Evolutionary conservation across 1,140 invertebrate genomes (phyloP), one percentile per base, ranked within the genome.

Genomic region (Batillaria attramentaria): DNA sequence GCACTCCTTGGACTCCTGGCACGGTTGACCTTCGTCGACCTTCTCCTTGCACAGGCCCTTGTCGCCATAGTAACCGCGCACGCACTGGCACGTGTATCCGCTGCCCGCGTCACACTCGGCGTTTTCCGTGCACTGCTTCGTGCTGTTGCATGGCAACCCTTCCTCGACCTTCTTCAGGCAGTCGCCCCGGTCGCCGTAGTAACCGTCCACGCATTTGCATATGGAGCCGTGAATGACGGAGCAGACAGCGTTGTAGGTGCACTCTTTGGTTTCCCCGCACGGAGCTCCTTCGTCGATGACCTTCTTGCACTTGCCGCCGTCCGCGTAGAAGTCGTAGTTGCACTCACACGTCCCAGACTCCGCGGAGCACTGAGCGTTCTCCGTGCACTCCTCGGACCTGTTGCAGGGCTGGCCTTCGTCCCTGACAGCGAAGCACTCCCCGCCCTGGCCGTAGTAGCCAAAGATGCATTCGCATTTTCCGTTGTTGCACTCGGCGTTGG

Each of bases 171-270:
- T 72, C 31, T 65, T 41, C 74, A 77, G 77, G 46, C 79, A 80
- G 75, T 73, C 70, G 1, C 79, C 79, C 16, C 50, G n/a, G 43
- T 80, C 65, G 33, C 37, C 50, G 42, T 77, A 80, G 74, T 72
- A 77, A 3, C 79, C 79, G 24, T 77, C 60, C 43, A 77, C 68
- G 43, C 79, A 80, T 10, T 70, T 65, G 42, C 79, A 80, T n/a
- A 80, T 28, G 39, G 66, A 43, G 0, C 73, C 43, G 31, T 69
- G 46, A 18, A 72, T 43, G 39, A 60, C 46, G 3, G 75, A 81
- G 62, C 79, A 81, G 1, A 20, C n/a, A 4, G 79, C 75, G 70
- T 81, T 68, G 39, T 78, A 43, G 1, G 79, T 81, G 70, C 79
- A 81, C 42, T 73, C n/a, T 0, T 78, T 39, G 60, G 72, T 79